Conservation (phyloP, 2,113 vertebrate species). For the Odobenus rosmarus region DNA sequence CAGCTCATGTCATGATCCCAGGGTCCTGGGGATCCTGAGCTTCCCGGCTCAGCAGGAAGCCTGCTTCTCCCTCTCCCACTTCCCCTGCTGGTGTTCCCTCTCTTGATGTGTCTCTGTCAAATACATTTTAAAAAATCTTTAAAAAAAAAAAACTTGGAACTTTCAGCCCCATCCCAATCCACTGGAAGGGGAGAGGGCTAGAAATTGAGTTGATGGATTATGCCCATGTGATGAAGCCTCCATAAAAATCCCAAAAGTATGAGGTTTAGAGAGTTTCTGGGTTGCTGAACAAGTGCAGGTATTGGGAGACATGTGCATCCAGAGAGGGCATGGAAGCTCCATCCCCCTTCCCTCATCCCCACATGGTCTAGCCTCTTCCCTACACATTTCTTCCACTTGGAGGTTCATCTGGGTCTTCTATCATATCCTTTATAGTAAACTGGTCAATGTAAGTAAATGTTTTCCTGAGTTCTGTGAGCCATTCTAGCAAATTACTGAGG, state of each 20-base stretch:
- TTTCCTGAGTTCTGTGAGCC: background rate
- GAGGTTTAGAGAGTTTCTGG: background rate
- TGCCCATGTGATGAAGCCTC: background rate
- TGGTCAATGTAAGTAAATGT: background rate
- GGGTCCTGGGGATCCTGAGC: too few relatives aligned
- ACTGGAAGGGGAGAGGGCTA: background rate
- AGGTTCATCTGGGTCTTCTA: background rate
- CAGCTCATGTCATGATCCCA: too few relatives aligned
- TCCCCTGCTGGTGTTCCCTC: too few relatives aligned
- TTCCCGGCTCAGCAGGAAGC: too few relatives aligned
- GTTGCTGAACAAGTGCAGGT: background rate
- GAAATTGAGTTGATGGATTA: background rate
- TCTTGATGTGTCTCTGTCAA: too few relatives aligned
- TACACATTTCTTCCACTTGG: background rate
- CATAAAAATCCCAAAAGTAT: background rate
- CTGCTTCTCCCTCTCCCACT: too few relatives aligned
- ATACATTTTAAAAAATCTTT: too few relatives aligned
- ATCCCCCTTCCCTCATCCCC: accelerated
- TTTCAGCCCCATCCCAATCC: background rate
- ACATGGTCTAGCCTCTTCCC: background rate
- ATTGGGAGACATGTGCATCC: background rate
- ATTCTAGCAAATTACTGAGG: background rate
- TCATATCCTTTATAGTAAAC: background rate
- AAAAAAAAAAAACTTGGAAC: background rate
- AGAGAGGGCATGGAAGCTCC: background rate